Evolutionary conservation across 2,113 vertebrate genomes (phyloP).

Genomic region (Diphyllodes magnificus): DNA sequence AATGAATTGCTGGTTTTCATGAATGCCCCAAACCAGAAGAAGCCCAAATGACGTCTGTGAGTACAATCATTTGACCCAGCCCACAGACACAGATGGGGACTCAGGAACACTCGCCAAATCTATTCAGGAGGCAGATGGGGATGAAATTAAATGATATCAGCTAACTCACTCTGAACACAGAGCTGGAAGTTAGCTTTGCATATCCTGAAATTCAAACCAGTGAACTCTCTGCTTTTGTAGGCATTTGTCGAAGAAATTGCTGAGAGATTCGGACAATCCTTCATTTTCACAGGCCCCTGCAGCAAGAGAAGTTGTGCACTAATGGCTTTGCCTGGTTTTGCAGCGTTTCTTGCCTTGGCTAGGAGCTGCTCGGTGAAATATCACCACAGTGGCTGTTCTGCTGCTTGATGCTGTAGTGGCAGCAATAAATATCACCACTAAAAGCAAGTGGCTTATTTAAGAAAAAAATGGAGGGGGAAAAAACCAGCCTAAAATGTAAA

Average conservation of each 20-base stretch:
- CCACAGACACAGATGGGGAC: constrained; percentile 54
- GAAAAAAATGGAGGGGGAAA: background rate
- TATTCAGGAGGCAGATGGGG: constrained; percentile 55
- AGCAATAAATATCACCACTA: background rate
- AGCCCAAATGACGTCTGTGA: constrained; percentile 38
- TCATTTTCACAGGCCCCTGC: background rate
- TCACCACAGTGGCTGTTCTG: background rate
- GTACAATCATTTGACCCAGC: constrained; percentile 54
- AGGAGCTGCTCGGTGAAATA: background rate
- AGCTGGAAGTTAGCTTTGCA: background rate
- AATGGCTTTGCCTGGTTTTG: background rate
- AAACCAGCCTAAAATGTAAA: background rate
- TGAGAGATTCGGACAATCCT: background rate
- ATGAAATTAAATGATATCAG: constrained; percentile 43
- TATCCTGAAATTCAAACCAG: background rate
- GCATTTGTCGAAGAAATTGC: background rate
- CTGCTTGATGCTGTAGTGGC: background rate
- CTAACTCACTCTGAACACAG: background rate
- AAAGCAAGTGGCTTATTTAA: background rate
- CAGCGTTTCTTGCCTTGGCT: background rate
- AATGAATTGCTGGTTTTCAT: constrained; percentile 15
- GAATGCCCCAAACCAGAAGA: constrained; percentile 33
- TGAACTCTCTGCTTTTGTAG: background rate
- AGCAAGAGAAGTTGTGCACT: background rate
- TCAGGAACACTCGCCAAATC: constrained; percentile 27